Conservation (phyloP, 1,140 invertebrate genomes). For the Littorina saxatilis region DNA sequence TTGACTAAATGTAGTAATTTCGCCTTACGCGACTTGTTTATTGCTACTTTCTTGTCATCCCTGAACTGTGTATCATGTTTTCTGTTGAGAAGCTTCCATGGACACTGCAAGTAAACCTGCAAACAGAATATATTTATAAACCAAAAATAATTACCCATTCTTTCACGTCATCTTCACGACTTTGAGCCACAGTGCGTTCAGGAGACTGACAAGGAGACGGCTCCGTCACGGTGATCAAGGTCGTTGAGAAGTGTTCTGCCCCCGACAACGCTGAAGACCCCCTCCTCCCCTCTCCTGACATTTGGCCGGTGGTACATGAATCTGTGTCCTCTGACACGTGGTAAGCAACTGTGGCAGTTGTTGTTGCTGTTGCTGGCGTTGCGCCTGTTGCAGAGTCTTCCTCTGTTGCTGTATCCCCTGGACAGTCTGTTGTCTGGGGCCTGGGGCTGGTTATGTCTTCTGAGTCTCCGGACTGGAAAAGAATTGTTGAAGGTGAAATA, state of each 20-base stretch:
- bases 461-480: background rate
- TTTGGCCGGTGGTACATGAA: constrained; percentile 1
- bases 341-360: background rate
- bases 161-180: constrained; percentile 31
- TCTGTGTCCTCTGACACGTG: constrained; percentile 16
- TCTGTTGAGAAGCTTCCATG: too few relatives aligned
- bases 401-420: background rate
- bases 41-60: too few relatives aligned
- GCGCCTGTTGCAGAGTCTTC: background rate
- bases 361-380: background rate
- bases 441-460: background rate
- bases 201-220: constrained; percentile 31
- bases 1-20: too few relatives aligned
- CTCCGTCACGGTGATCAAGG: constrained; percentile 27
- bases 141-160: constrained; percentile 35
- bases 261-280: constrained; percentile 7
- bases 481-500: too few relatives aligned
- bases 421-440: too few relatives aligned
- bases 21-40: too few relatives aligned
- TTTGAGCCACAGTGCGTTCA: constrained; percentile 21
- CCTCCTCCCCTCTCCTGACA: constrained; percentile 6
- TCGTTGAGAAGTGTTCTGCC: background rate
- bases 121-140: too few relatives aligned
- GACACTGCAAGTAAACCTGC: too few relatives aligned
- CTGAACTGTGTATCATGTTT: too few relatives aligned